Conservation (phyloP, 2,113 vertebrate genomes). For the Rissa tridactyla region DNA sequence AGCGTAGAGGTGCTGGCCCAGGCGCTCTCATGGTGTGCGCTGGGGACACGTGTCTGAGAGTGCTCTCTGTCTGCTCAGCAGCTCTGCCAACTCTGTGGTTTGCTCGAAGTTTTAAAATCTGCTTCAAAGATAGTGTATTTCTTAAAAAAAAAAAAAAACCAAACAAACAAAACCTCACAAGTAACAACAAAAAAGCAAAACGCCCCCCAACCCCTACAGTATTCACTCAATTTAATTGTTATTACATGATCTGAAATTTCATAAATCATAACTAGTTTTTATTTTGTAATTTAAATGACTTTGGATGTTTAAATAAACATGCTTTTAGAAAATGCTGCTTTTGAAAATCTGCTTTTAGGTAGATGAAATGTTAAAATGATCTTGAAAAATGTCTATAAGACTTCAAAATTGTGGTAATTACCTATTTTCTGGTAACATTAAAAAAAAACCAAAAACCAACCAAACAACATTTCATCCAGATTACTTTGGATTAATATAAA, state of each 20-base stretch:
- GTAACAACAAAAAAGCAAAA: background rate
- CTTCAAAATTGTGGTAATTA: background rate
- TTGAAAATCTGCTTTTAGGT: background rate
- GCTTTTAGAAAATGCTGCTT: background rate
- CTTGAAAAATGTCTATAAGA: background rate
- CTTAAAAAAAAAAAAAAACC: background rate
- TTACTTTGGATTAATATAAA: background rate
- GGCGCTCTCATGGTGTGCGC: background rate
- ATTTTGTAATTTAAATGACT: background rate
- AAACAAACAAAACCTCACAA: background rate
- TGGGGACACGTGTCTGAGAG: background rate
- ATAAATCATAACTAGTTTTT: background rate
- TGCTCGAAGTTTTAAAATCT: background rate
- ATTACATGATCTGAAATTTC: background rate
- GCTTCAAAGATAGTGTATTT: background rate
- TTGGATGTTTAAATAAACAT: background rate
- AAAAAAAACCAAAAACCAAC: background rate
- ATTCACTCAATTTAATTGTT: background rate
- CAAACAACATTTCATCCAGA: background rate
- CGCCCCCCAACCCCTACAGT: background rate
- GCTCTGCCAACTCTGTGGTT: background rate
- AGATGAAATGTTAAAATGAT: background rate
- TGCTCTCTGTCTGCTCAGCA: background rate
- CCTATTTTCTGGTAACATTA: background rate
- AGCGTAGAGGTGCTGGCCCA: background rate